Evolutionary conservation across 1,140 invertebrate species (phyloP).

Genomic region (Caerostris extrusa): DNA sequence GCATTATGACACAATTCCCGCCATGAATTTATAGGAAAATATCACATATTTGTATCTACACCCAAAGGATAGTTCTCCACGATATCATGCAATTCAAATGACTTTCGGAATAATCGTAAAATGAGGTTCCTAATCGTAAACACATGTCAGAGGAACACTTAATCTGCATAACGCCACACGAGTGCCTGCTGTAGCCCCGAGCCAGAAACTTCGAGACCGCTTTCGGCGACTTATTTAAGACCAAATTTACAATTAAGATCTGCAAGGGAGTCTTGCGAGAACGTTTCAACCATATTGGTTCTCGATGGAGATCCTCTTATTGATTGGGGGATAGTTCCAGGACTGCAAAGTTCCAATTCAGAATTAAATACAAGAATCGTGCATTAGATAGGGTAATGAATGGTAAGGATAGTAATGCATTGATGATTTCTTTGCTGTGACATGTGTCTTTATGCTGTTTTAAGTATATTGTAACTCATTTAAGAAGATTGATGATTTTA

Average conservation of each 20-base stretch:
- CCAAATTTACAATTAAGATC: slow-evolving; percentile 12
- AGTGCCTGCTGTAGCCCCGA: background rate
- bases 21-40: slow-evolving; percentile 5
- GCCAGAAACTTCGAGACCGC: background rate
- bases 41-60: background rate
- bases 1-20: background rate
- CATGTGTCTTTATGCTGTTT: no score
- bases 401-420: no score
- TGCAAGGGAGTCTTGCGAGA: background rate
- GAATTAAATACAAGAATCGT: no score
- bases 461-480: no score
- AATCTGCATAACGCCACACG: background rate
- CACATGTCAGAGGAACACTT: background rate
- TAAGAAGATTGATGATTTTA: no score
- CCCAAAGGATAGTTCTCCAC: background rate
- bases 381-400: no score
- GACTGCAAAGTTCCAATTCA: no score
- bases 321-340: background rate
- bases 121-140: slow-evolving; percentile 27
- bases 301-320: background rate
- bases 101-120: slow-evolving; percentile 14
- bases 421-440: no score
- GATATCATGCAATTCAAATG: slow-evolving; percentile 10
- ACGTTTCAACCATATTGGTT: background rate
- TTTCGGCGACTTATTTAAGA: slow-evolving; percentile 32